Evolutionary conservation across 2,888 invertebrate genomes (phyloP).

Genomic region (Sarcophaga rosellei): DNA sequence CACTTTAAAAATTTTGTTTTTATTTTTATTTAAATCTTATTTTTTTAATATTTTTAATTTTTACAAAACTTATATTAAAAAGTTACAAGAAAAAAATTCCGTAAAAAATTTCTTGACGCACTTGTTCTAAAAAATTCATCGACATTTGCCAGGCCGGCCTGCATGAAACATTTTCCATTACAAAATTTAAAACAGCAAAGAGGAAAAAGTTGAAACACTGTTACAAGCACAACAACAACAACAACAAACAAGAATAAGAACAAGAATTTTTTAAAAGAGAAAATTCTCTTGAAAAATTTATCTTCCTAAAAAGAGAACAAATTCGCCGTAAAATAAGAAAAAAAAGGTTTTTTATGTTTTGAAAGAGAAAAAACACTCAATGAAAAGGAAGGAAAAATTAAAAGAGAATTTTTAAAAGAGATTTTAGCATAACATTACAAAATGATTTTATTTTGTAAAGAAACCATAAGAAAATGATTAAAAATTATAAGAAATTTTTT

Average conservation of each 20-base stretch:
- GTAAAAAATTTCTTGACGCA: constrained; percentile 30
- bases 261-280: background rate
- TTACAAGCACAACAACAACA: background rate
- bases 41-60: background rate
- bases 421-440: background rate
- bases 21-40: background rate
- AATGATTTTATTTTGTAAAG: background rate
- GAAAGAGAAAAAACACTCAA: background rate
- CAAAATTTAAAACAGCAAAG: constrained; percentile 3
- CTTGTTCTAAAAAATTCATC: constrained; percentile 52
- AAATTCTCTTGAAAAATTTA: constrained; percentile 4
- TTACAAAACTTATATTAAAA: background rate
- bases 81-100: background rate
- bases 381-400: background rate
- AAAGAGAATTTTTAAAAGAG: background rate
- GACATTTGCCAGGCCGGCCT: constrained; percentile 20
- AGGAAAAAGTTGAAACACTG: constrained; percentile 37
- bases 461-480: too few species aligned
- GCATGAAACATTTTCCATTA: constrained; percentile 28
- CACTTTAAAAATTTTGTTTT: background rate
- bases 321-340: constrained; percentile 53
- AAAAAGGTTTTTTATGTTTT: background rate
- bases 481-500: background rate
- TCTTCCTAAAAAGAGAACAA: constrained; percentile 31
- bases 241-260: background rate